Evolutionary conservation across 1,140 invertebrate genomes (phyloP), one percentile per base, ranked within the genome.

Genomic region (Megathymus violae): DNA sequence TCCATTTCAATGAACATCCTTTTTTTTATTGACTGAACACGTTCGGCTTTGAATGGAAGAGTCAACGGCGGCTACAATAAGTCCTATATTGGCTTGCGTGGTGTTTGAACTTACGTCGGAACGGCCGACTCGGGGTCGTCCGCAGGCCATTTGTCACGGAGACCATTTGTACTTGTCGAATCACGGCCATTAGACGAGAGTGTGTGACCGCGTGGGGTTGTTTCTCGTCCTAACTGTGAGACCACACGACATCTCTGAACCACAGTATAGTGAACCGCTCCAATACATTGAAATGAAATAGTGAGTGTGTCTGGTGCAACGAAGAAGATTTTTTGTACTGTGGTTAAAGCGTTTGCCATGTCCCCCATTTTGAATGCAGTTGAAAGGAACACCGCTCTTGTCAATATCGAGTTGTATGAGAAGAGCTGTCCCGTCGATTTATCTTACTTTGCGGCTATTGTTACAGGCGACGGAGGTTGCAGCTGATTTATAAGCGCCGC

Each of bases 91-190:
- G 69, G 76, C 69, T 76, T 80, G 79, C 73, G 64, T 78, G 64
- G 65, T 77, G 67, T 76, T 71, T 82, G 77, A 85, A 82, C 79
- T 88, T 86, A 84, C 76, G 79, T 76, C 75, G 69, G 59, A 58
- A 65, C 67, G 71, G 61, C 69, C 74, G 78, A 85, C 79, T 78
- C 68, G 72, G 75, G 85, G 83, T 88, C 85, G 81, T 80, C 83
- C 77, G 73, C 74, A 80, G 69, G 76, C 85, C 83, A 90, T 90
- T 90, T 90, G 88, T 90, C 88, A 90, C 80, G 61, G 70, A 65
- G 58, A 78, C 88, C 86, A 90, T 90, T 90, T 90, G 88, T 90
- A 89, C 88, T 88, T 89, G 88, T 89, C 88, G 88, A 90, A 89
- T 90, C 88, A 88, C 88, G 77, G 80, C 85, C 86, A 90, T 90